Conservation (phyloP, 2,888 invertebrate species). For the Tachystola acroxantha region DNA sequence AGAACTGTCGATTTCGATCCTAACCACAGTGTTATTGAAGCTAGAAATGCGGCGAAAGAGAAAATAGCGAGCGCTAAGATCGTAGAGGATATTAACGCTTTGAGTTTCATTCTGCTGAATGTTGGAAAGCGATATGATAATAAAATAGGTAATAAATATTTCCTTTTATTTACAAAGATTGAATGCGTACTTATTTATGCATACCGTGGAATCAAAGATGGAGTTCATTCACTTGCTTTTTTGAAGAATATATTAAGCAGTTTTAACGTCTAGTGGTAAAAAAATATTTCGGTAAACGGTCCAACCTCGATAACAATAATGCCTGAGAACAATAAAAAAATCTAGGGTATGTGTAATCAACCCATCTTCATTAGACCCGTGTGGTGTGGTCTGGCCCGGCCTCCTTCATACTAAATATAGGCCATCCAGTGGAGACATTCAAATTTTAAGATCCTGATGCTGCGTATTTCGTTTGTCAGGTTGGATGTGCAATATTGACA, state of each 20-base stretch:
- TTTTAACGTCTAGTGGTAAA: not conserved
- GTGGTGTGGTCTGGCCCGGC: too few relatives aligned
- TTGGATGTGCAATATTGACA: conserved; percentile 47
- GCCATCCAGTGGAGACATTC: too few relatives aligned
- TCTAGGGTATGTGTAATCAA: too few relatives aligned
- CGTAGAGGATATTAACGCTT: conserved; percentile 21
- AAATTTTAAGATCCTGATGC: too few relatives aligned
- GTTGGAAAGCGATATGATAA: conserved; percentile 29
- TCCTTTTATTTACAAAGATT: too few relatives aligned
- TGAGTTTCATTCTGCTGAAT: conserved; percentile 45
- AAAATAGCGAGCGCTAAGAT: conserved; percentile 30
- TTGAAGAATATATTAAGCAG: not conserved
- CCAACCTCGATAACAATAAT: too few relatives aligned
- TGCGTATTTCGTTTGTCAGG: conserved; percentile 15
- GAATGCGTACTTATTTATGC: too few relatives aligned
- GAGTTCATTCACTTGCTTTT: too few relatives aligned
- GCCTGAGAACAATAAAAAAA: too few relatives aligned
- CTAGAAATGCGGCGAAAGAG: conserved; percentile 62
- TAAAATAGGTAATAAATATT: conserved; percentile 4
- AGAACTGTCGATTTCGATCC: conserved; percentile 68
- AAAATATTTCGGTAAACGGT: not conserved
- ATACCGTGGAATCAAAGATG: too few relatives aligned
- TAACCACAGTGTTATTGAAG: conserved; percentile 75
- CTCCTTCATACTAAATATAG: too few relatives aligned
- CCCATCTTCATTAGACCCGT: too few relatives aligned